Evolutionary conservation across 23 tunicate species (phyloP), one percentile per base, ranked within the genome.

Genomic region (Diplosoma virens): DNA sequence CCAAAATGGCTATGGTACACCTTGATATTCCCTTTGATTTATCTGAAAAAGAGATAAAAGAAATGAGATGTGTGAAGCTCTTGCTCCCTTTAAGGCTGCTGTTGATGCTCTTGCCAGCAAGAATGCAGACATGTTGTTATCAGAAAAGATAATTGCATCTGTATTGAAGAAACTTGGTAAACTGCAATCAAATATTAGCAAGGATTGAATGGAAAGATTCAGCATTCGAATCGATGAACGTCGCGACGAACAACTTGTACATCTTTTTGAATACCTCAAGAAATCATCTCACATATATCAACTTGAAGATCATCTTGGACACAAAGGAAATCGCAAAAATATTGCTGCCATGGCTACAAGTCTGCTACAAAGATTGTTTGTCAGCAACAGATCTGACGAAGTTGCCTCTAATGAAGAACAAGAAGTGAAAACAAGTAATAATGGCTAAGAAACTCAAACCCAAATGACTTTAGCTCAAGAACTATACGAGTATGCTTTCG

Each of bases 21-120:
- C 79, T 74, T 74, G 79, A 74, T 74, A 25, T 74, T 74, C 79
- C 33, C 28, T 74, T 74, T 55, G 79, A 74, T 74, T 74, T 74
- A 73, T 73, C 79, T 73, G 65, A 73, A 25, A 29, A 73, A 9
- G 79, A 52, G n/a, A 24, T 73, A 67, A 73, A 50, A 73, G 47
- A 27, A 48, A 50, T 73, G 79, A 24, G 79, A 52, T n/a, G n/a
- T n/a, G n/a, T n/a, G n/a, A 67, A 73, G 27, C 67, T 67, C 36
- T 67, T 73, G 25, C 67, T 67, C 25, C 79, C 79, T 73, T 74
- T 74, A 24, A 74, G 58, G 24, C 73, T 37, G 29, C 37, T 73
- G 58, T 37, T 74, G 58, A 73, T 58, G n/a, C 73, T 73, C 9
- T 73, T 74, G 58, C n/a, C 79, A 5, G 25, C 73, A 5, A 74